These are phyloP conservation scores for Chanos chanos DNA, from an alignment of 2,797 vertebrate genomes.

Conservation along the genomic window DNA sequence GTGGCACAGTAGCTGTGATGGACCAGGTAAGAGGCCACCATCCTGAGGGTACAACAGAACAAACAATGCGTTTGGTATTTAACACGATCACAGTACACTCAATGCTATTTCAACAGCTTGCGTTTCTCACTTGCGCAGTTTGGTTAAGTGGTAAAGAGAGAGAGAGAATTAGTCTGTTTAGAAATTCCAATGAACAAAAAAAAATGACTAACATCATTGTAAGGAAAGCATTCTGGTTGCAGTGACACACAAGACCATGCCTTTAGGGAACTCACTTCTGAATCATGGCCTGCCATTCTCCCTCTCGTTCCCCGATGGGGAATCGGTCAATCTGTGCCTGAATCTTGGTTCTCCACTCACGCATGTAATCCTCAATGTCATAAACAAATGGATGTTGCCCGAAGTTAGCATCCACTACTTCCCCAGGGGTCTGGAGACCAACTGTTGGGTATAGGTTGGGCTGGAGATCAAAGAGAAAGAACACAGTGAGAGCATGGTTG, in stretches of 20 bases:
- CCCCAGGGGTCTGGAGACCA: conserved; percentile 95
- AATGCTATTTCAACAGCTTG: no score
- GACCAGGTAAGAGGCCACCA: conserved; percentile 96
- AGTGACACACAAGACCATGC: background rate
- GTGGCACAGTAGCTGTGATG: conserved; percentile 97
- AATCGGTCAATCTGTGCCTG: conserved; percentile 91
- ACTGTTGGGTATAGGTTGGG: conserved; percentile 96
- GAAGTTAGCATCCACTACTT: conserved; percentile 96
- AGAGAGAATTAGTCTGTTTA: no score
- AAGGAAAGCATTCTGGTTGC: no score
- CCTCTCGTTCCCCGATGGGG: conserved; percentile 90
- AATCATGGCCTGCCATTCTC: conserved; percentile 97
- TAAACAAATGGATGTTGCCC: conserved; percentile 96
- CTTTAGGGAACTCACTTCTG: conserved; percentile 91
- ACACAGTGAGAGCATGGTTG: background rate
- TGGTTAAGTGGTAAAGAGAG: no score
- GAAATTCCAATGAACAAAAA: no score
- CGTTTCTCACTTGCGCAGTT: no score
- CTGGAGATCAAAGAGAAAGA: conserved; percentile 62
- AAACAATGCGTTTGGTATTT: background rate
- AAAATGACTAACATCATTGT: no score
- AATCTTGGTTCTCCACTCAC: conserved; percentile 95
- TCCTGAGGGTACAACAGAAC: conserved; percentile 63
- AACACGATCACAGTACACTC: no score
- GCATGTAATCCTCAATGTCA: conserved; percentile 98